phyloP scores from a whole-genome alignment of 2,113 vertebrate genomes.

The Hippocampus mohnikei region DNA sequence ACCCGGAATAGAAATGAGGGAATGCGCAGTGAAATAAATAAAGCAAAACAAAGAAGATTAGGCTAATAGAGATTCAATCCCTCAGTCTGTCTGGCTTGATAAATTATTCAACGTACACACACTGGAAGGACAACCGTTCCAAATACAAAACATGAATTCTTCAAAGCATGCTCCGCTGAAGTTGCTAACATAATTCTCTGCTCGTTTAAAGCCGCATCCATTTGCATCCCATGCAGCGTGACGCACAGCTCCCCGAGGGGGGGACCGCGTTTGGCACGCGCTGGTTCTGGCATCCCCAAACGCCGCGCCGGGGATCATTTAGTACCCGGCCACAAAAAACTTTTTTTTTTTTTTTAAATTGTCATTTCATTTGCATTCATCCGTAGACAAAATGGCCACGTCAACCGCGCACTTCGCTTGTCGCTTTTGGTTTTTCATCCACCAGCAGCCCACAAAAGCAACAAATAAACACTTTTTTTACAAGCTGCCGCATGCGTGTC shows the following conservation, averaged over 20 bases:
- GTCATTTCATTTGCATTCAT: background rate
- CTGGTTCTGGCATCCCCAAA: constrained; percentile 30
- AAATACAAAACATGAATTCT: constrained; percentile 76
- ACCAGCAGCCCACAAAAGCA: background rate
- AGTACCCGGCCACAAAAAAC: background rate
- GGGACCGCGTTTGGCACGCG: constrained; percentile 37
- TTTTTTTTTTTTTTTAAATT: background rate
- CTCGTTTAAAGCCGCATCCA: constrained; percentile 67
- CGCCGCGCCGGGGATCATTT: background rate
- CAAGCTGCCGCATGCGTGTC: background rate
- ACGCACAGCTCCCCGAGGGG: constrained; percentile 51
- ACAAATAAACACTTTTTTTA: background rate
- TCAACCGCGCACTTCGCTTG: background rate
- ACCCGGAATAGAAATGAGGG: constrained; percentile 57
- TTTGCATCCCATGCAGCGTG: constrained; percentile 57
- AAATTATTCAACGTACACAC: constrained; percentile 76
- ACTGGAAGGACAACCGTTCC: constrained; percentile 65
- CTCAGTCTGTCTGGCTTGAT: constrained; percentile 71
- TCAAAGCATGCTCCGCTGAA: constrained; percentile 67
- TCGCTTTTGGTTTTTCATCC: background rate
- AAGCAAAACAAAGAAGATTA: constrained; percentile 73
- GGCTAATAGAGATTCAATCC: constrained; percentile 76
- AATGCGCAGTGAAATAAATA: constrained; percentile 70
- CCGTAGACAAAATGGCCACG: background rate
- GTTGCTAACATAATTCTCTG: constrained; percentile 71